These are phyloP conservation scores for Agonum fuliginosum DNA, from an alignment of 2,888 invertebrate genomes.

Conservation along the genomic window DNA sequence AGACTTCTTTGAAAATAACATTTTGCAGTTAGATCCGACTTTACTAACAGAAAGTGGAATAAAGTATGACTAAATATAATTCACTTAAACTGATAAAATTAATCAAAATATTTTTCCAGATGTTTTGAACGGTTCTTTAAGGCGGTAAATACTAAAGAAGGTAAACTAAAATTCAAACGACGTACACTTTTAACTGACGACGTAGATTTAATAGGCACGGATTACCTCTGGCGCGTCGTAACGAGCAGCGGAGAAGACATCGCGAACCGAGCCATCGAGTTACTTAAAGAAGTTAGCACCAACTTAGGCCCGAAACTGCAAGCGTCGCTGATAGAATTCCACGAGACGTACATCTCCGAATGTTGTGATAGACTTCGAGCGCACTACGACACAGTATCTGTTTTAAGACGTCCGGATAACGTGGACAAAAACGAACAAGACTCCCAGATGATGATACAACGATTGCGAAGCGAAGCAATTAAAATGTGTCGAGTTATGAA, in stretches of 20 bases:
- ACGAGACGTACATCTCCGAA: conserved; percentile 93
- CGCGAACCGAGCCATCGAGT: conserved; percentile 91
- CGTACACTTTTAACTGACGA: conserved; percentile 92
- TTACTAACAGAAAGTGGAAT: conserved; percentile 96
- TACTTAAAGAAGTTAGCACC: conserved; percentile 94
- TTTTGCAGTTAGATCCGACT: conserved; percentile 92
- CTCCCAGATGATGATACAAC: conserved; percentile 71
- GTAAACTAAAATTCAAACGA: conserved; percentile 90
- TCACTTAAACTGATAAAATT: conserved; percentile 13
- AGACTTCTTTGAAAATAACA: conserved; percentile 96
- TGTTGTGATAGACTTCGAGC: conserved; percentile 93
- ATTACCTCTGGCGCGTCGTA: conserved; percentile 93
- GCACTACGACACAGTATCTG: conserved; percentile 88
- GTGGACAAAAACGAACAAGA: conserved; percentile 72
- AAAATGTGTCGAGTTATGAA: conserved; percentile 95
- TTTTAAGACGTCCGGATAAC: conserved; percentile 76
- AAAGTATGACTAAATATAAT: conserved; percentile 75
- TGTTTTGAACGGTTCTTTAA: conserved; percentile 91
- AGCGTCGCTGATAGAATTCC: conserved; percentile 86
- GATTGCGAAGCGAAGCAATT: conserved; percentile 81
- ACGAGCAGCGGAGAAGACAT: conserved; percentile 94
- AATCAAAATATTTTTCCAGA: conserved; percentile 66
- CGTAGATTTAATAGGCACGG: conserved; percentile 95
- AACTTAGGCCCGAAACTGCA: conserved; percentile 92
- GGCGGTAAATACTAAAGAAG: conserved; percentile 96